Conservation (phyloP, 2,797 vertebrate species). For the Tachyglossus aculeatus region DNA sequence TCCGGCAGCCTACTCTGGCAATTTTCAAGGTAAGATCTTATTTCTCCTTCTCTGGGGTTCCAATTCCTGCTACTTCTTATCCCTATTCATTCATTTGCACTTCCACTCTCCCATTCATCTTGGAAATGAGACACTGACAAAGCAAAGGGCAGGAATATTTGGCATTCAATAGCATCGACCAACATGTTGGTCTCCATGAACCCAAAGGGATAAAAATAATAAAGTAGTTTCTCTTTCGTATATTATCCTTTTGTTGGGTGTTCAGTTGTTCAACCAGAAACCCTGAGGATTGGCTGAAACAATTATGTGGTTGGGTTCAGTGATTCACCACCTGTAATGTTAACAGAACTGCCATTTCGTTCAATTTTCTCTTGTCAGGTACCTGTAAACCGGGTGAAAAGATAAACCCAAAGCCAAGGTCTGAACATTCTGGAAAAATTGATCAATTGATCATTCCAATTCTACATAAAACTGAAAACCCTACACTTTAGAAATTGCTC, state of each 20-base stretch:
- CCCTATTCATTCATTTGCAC: slow-evolving; percentile 3
- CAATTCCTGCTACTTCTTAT: slow-evolving; percentile 1
- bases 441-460: background rate
- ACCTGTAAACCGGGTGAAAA: background rate
- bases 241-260: slow-evolving; percentile 7
- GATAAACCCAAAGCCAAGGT: background rate
- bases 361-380: background rate
- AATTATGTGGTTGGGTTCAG: slow-evolving; percentile 29
- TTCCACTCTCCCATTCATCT: too few relatives aligned
- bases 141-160: too few relatives aligned
- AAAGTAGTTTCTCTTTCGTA: too few relatives aligned
- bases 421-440: slow-evolving; percentile 14
- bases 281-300: slow-evolving; percentile 14
- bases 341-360: slow-evolving; percentile 7
- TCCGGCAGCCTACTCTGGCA: too few relatives aligned
- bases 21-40: background rate
- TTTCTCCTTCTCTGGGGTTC: background rate
- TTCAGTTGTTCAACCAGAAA: slow-evolving; percentile 53
- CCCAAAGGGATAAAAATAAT: too few relatives aligned
- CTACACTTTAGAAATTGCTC: background rate
- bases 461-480: background rate
- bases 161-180: too few relatives aligned
- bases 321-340: slow-evolving; percentile 18
- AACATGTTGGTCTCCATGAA: too few relatives aligned
- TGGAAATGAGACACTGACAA: too few relatives aligned